A percentile compares a stretch with the other conserved stretches of the same genome.
Evolutionary conservation across 1,140 invertebrate species (phyloP).

Genomic region (Cepaea nemoralis): DNA sequence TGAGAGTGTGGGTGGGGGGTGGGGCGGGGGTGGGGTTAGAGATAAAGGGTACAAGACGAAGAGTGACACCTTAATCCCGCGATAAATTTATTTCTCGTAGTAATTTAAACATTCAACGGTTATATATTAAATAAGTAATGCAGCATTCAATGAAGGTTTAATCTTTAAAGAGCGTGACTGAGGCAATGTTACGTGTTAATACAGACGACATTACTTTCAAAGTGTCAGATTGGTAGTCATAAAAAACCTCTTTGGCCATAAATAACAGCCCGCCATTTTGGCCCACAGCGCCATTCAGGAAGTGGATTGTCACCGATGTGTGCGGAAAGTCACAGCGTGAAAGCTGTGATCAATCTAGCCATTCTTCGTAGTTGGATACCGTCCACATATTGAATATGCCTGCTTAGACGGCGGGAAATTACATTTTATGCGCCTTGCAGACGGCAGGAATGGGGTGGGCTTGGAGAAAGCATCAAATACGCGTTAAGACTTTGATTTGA

Average conservation of each 20-base stretch:
- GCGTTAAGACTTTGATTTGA: slow-evolving; percentile 10
- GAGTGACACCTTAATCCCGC: too few species aligned
- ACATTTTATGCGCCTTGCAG: background rate
- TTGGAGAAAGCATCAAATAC: slow-evolving; percentile 14
- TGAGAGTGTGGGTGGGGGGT: too few species aligned
- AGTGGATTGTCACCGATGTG: background rate
- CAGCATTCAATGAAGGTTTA: too few species aligned
- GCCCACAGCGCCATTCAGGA: background rate
- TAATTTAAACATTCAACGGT: too few species aligned
- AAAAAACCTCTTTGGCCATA: background rate
- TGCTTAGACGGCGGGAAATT: slow-evolving; percentile 5
- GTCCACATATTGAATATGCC: slow-evolving; percentile 10
- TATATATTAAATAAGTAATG: too few species aligned
- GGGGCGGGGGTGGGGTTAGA: too few species aligned
- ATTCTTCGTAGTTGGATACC: background rate
- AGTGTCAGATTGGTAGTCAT: background rate
- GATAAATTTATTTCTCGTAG: too few species aligned
- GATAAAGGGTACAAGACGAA: too few species aligned
- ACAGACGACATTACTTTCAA: background rate
- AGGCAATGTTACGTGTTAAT: background rate
- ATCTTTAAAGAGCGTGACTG: too few species aligned
- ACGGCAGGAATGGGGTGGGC: background rate
- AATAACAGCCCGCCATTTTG: background rate
- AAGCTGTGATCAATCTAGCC: slow-evolving; percentile 3
- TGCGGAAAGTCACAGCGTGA: background rate